phyloP scores from a whole-genome alignment of 2,797 vertebrate species.

The Pangasius larnaudii region DNA sequence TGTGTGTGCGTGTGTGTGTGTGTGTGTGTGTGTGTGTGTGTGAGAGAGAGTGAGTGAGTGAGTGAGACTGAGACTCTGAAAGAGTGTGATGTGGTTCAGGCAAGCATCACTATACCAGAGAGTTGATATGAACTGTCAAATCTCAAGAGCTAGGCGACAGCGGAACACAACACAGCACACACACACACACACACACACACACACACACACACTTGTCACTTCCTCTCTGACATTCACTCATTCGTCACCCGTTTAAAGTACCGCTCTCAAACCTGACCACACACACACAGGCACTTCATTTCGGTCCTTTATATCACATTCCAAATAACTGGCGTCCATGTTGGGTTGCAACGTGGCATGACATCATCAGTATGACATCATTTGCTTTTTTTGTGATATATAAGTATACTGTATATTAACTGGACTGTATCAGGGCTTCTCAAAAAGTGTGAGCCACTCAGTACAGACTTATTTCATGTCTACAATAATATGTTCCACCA shows the following conservation, averaged over 20 bases:
- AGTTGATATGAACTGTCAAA: slow-evolving; percentile 79
- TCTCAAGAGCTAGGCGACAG: slow-evolving; percentile 79
- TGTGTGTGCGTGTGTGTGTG: slow-evolving; percentile 1
- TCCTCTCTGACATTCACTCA: slow-evolving; percentile 39
- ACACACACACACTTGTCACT: slow-evolving; percentile 23
- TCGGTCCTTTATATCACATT: neutral
- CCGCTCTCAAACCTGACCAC: slow-evolving; percentile 23
- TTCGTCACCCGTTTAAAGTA: slow-evolving; percentile 30
- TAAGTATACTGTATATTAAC: neutral
- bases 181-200: slow-evolving; percentile 28
- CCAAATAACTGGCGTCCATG: neutral
- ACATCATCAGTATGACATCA: slow-evolving; percentile 1
- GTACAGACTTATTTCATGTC: neutral
- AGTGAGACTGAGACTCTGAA: slow-evolving; percentile 59
- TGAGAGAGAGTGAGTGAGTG: neutral
- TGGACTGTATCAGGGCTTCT: neutral
- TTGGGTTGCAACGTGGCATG: neutral
- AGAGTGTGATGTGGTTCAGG: slow-evolving; percentile 67
- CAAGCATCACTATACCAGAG: slow-evolving; percentile 73
- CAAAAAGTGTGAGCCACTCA: neutral
- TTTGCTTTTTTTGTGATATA: no score
- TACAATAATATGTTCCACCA: neutral
- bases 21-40: slow-evolving; percentile 6
- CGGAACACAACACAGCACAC: slow-evolving; percentile 57
- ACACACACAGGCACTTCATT: neutral